A percentile compares a stretch with the other conserved stretches of the same genome.
Conservation (phyloP, 2,113 vertebrate genomes). For the Serilophus lunatus region DNA sequence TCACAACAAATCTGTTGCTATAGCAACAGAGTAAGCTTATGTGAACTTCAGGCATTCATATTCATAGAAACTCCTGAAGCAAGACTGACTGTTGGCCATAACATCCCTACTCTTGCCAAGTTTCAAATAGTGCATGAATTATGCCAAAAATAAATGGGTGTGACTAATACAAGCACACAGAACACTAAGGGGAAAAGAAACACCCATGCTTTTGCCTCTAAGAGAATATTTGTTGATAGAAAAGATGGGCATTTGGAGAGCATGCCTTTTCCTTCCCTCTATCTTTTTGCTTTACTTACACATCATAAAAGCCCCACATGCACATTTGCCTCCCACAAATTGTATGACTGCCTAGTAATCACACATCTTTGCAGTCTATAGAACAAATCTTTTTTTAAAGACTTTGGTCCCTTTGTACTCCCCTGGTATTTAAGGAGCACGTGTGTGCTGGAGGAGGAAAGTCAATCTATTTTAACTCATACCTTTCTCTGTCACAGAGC, state of each 20-base stretch:
- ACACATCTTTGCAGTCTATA: slow-evolving; percentile 60
- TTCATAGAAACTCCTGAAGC: slow-evolving; percentile 79
- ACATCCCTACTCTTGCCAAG: slow-evolving; percentile 74
- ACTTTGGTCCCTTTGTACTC: slow-evolving; percentile 67
- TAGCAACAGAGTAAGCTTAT: slow-evolving; percentile 73
- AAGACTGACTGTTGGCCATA: slow-evolving; percentile 77
- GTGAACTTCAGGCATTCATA: slow-evolving; percentile 78
- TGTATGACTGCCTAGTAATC: slow-evolving; percentile 69
- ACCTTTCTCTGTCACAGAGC: slow-evolving; percentile 2
- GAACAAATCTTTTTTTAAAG: slow-evolving; percentile 67
- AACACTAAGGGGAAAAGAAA: slow-evolving; percentile 56
- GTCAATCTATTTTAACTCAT: slow-evolving; percentile 64
- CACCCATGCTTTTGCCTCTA: slow-evolving; percentile 64
- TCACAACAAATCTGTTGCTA: slow-evolving; percentile 76
- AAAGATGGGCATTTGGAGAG: slow-evolving; percentile 62
- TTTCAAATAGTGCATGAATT: slow-evolving; percentile 75
- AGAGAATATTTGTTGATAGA: slow-evolving; percentile 70
- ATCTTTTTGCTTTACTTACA: slow-evolving; percentile 71
- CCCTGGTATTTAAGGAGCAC: slow-evolving; percentile 63
- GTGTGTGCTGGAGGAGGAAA: slow-evolving; percentile 47
- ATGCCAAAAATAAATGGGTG: slow-evolving; percentile 80
- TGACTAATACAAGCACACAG: slow-evolving; percentile 78
- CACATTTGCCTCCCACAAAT: slow-evolving; percentile 71
- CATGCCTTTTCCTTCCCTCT: slow-evolving; percentile 31
- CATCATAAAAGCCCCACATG: slow-evolving; percentile 67